phyloP scores from a whole-genome alignment of 2,888 invertebrate genomes.

The Drosophila kuntzei region DNA sequence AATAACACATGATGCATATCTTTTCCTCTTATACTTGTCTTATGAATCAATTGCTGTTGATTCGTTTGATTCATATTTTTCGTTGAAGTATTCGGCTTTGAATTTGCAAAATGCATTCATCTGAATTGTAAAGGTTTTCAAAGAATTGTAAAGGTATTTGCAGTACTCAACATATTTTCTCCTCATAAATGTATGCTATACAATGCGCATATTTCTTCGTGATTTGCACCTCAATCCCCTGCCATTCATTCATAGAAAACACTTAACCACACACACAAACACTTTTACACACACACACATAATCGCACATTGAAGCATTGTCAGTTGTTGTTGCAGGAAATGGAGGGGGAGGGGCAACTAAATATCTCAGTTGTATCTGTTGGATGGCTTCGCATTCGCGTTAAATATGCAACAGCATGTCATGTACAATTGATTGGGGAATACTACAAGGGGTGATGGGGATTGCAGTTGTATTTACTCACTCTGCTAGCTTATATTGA shows the following conservation, averaged over 20 bases:
- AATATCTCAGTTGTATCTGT: constrained; percentile 40
- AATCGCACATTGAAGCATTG: not conserved
- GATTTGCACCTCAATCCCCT: constrained; percentile 48
- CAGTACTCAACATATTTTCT: not conserved
- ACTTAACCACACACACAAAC: constrained; percentile 18
- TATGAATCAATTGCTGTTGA: not conserved
- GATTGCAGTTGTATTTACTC: constrained; percentile 39
- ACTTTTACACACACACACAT: not conserved
- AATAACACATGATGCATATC: too few relatives aligned
- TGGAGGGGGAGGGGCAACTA: constrained; percentile 6
- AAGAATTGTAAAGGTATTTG: constrained; percentile 12
- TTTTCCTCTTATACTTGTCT: too few relatives aligned
- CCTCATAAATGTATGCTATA: constrained; percentile 27
- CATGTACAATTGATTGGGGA: constrained; percentile 41
- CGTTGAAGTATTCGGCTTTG: not conserved
- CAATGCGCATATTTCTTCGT: constrained; percentile 44
- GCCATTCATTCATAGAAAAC: constrained; percentile 7
- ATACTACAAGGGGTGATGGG: not conserved
- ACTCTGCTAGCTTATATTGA: constrained; percentile 52
- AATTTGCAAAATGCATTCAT: constrained; percentile 18
- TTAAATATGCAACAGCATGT: constrained; percentile 79
- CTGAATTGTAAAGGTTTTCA: constrained; percentile 10
- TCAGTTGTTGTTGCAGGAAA: not conserved
- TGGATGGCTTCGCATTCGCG: constrained; percentile 70
- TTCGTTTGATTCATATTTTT: constrained; percentile 8